These are phyloP conservation scores for Halictus quadricinctus DNA, from an alignment of 2,888 invertebrate genomes.

Conservation along the genomic window DNA sequence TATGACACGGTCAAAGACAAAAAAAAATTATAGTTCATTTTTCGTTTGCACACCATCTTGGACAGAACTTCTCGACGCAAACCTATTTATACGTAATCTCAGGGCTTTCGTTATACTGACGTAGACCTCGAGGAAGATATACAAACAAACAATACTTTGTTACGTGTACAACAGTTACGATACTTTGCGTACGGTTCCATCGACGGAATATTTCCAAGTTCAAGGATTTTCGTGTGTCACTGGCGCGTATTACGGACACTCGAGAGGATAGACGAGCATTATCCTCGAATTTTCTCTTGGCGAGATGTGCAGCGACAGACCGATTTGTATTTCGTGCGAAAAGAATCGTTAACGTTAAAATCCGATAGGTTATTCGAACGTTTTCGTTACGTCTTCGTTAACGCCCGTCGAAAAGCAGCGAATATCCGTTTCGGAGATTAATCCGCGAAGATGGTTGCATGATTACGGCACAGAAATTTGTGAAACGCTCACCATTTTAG, in stretches of 20 bases:
- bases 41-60: not conserved
- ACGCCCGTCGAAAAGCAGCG: not conserved
- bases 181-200: slow-evolving; percentile 8
- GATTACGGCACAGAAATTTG: slow-evolving; percentile 20
- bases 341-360: slow-evolving; percentile 54
- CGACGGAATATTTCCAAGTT: not conserved
- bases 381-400: slow-evolving; percentile 22
- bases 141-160: slow-evolving; percentile 36
- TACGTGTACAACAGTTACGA: slow-evolving; percentile 18
- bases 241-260: not conserved
- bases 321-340: slow-evolving; percentile 45
- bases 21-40: not conserved
- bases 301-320: slow-evolving; percentile 14
- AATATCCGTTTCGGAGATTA: not conserved
- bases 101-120: slow-evolving; percentile 1
- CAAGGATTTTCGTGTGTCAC: slow-evolving; percentile 5
- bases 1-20: not conserved
- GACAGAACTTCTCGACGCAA: not conserved
- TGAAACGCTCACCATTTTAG: slow-evolving; percentile 77
- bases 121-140: not conserved
- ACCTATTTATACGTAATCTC: not conserved
- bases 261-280: not conserved
- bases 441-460: not conserved
- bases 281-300: slow-evolving; percentile 1
- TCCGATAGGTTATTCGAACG: slow-evolving; percentile 62